phyloP scores from a whole-genome alignment of 2,888 invertebrate species.

The Harpalus rufipes region DNA sequence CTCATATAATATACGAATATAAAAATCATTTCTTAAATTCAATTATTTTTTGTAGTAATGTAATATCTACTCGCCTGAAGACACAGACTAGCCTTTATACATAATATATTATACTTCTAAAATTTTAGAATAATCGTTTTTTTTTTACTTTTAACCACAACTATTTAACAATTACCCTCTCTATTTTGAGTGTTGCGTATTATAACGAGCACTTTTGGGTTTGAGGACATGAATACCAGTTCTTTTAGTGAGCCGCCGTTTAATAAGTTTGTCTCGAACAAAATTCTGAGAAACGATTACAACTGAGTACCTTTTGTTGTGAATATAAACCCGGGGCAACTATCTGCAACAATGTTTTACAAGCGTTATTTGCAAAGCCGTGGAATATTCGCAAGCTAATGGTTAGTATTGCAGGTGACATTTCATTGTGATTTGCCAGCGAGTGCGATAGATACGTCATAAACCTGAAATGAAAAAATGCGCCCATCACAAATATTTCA shows the following conservation, averaged over 20 bases:
- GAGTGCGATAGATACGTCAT: constrained; percentile 21
- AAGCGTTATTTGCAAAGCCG: background rate
- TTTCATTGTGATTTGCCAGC: constrained; percentile 29
- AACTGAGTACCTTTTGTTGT: background rate
- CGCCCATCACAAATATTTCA: constrained; percentile 40
- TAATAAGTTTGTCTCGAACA: background rate
- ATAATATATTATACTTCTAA: too few relatives aligned
- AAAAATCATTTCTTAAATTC: too few relatives aligned
- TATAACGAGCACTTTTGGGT: background rate
- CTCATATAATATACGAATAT: too few relatives aligned
- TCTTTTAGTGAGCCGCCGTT: background rate
- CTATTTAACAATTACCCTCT: background rate
- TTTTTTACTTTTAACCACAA: too few relatives aligned
- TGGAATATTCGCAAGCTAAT: constrained; percentile 11
- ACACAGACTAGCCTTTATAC: too few relatives aligned
- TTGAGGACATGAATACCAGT: background rate
- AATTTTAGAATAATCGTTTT: too few relatives aligned
- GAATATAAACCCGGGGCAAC: background rate
- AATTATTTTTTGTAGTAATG: too few relatives aligned
- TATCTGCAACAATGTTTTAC: constrained; percentile 43
- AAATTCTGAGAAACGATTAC: constrained; percentile 3
- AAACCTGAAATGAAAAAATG: constrained; percentile 20
- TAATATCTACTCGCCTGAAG: too few relatives aligned
- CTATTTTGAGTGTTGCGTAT: background rate
- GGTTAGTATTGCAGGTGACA: constrained; percentile 25